Conservation (phyloP, 2,888 invertebrate genomes). For the Drepana falcataria region DNA sequence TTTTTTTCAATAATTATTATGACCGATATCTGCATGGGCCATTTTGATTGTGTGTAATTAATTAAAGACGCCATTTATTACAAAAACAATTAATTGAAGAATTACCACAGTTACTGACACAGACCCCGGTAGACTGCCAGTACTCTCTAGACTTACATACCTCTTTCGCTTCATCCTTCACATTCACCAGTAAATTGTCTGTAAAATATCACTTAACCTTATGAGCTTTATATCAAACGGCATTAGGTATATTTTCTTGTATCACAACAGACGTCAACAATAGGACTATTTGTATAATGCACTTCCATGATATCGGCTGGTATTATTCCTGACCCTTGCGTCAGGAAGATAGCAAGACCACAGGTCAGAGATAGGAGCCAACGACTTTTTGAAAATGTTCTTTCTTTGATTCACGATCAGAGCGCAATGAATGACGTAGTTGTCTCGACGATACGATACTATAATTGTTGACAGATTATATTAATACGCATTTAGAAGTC, state of each 20-base stretch:
- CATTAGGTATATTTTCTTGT: no score
- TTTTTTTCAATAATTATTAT: constrained; percentile 43
- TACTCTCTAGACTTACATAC: no score
- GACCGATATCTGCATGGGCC: constrained; percentile 26
- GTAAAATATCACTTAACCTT: no score
- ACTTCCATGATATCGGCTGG: constrained; percentile 64
- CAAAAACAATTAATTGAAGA: neutral
- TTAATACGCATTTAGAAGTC: no score
- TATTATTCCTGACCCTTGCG: constrained; percentile 61
- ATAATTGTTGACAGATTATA: neutral
- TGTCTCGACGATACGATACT: constrained; percentile 10
- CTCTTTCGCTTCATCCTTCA: no score
- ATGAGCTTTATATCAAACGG: no score
- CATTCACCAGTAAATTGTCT: no score
- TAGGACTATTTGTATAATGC: constrained; percentile 42
- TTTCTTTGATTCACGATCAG: constrained; percentile 51
- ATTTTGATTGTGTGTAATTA: constrained; percentile 39
- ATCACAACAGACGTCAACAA: no score
- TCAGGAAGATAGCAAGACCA: constrained; percentile 44
- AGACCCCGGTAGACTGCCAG: no score
- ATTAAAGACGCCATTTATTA: constrained; percentile 19
- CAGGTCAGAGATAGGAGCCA: constrained; percentile 62
- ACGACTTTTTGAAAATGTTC: constrained; percentile 66
- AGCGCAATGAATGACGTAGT: constrained; percentile 36
- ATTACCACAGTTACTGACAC: no score